These are phyloP conservation scores for Alauda arvensis DNA, from an alignment of 2,797 vertebrate genomes.

Conservation along the genomic window DNA sequence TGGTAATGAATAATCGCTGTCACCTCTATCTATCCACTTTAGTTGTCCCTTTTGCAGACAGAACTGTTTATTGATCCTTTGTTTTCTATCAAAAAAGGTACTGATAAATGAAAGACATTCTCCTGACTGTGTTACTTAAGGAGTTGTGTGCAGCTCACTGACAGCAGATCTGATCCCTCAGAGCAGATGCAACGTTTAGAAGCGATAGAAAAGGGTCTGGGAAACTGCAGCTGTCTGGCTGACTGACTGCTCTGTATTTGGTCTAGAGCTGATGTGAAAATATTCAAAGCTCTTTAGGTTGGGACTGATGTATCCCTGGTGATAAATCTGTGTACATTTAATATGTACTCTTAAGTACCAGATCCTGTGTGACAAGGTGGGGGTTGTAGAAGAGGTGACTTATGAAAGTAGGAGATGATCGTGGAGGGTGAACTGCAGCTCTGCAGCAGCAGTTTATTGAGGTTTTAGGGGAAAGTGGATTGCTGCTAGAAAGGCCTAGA, in stretches of 20 bases:
- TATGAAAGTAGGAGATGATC: background rate
- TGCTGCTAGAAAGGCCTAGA: background rate
- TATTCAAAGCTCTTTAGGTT: background rate
- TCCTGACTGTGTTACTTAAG: background rate
- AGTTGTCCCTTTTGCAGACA: background rate
- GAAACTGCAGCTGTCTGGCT: background rate
- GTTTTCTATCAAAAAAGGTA: background rate
- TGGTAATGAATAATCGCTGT: background rate
- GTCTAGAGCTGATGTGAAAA: background rate
- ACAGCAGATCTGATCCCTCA: background rate
- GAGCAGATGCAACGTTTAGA: background rate
- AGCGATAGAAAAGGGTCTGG: background rate
- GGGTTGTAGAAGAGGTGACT: background rate
- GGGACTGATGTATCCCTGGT: background rate
- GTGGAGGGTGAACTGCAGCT: background rate
- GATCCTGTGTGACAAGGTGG: background rate
- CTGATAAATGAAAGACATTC: background rate
- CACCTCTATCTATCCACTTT: background rate
- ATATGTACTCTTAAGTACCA: background rate
- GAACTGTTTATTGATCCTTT: background rate
- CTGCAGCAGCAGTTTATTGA: background rate
- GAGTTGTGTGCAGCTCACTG: background rate
- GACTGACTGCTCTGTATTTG: background rate
- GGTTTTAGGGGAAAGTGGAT: background rate
- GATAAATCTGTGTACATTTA: background rate